A percentile compares a stretch with the other conserved stretches of the same genome.
Evolutionary conservation across 2,113 vertebrate species (phyloP).

Genomic region (Zosterops pallidus): DNA sequence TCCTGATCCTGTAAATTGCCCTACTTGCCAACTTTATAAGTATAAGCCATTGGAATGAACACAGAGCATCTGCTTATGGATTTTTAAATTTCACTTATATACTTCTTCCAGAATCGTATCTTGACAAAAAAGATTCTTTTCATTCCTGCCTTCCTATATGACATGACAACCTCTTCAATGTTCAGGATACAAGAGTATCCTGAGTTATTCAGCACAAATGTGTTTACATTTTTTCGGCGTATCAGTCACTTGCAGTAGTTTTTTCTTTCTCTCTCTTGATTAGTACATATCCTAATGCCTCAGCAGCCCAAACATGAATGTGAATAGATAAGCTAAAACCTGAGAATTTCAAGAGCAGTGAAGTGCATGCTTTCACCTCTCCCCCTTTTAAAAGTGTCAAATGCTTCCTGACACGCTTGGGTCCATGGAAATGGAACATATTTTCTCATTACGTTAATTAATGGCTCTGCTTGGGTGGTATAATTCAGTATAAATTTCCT

Average conservation of each 20-base stretch:
- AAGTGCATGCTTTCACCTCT: conserved; percentile 4
- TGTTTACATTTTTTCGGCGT: not conserved
- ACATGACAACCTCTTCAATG: not conserved
- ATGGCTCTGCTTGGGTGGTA: conserved; percentile 80
- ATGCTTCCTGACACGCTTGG: conserved; percentile 70
- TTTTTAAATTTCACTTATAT: not conserved
- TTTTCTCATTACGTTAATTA: conserved; percentile 83
- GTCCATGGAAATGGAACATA: conserved; percentile 77
- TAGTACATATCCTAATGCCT: not conserved
- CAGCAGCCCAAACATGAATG: conserved; percentile 17
- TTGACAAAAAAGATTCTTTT: not conserved
- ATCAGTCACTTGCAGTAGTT: not conserved
- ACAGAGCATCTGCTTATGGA: not conserved
- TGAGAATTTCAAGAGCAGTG: conserved; percentile 42
- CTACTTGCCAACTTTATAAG: not conserved
- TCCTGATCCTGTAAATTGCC: not conserved
- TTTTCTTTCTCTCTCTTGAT: not conserved
- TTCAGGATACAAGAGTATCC: not conserved
- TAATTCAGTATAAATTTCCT: conserved; percentile 79
- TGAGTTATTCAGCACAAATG: not conserved
- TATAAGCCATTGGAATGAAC: not conserved
- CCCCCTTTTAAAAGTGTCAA: conserved; percentile 71
- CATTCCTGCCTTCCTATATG: not conserved
- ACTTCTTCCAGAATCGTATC: not conserved
- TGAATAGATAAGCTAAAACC: conserved; percentile 56